Base-by-base conservation (phyloP, 2,888 invertebrate genomes). In the Resseliella maxima region DNA sequence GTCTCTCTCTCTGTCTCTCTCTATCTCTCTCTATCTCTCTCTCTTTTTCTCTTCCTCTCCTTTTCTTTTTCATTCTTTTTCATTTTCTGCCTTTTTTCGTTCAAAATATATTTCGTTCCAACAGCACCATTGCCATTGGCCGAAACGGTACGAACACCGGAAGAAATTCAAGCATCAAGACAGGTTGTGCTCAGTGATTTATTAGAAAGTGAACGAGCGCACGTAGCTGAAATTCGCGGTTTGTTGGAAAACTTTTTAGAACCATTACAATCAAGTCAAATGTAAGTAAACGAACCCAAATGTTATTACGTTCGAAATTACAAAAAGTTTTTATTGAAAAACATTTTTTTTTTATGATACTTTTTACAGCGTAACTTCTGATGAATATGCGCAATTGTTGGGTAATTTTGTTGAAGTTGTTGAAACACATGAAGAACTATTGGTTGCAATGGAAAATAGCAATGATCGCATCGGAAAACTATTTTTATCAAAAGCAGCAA, bases 351-450 rank as follows among this genome's bases (percentile, higher is more conserved):
- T 86, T 35, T 81, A 2, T 36, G 72, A 36, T 83, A 86, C 85
- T 87, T 86, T 59, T 92, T 92, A 85, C 90, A 98, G 98, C 91
- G 93, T 98, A 88, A 94, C 94, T 88, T 93, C 94, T 89, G 96
- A 96, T 90, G 98, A 98, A 90, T 98, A 96, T 90, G 94, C 94
- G 88, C 96, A 96, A 89, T 92, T 99, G 88, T 94, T 96, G 88
- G 96, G 97, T 87, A 98, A 98, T 90, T 94, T 98, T 89, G 94
- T 94, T 88, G 97, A 98, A 89, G 94, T 99, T 86, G 93, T 97
- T 88, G 95, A 95, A 90, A 94, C 94, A 85, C 98, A 98, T 91
- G 95, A 96, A 90, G 94, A 95, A 89, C 93, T 99, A 87, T 92
- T 98, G 83, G 92, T 93, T 86, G 92, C 95, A 87, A 92, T 98